Conservation (phyloP, 2,113 vertebrate species). For the Hiodon tergisus region DNA sequence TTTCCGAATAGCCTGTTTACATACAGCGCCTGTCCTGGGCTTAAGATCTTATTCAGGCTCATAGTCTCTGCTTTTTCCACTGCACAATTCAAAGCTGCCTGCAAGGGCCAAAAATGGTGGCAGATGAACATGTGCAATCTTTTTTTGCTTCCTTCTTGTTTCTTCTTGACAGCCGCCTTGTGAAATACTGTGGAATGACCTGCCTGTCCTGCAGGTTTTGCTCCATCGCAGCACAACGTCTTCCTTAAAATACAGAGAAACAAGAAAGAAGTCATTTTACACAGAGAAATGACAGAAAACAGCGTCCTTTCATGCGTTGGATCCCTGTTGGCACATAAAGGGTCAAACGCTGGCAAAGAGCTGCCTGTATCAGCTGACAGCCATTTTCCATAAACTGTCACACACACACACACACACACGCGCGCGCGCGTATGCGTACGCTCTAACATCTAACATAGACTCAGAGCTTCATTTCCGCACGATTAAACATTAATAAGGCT, state of each 20-base stretch:
- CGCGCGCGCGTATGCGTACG: background rate
- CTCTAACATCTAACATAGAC: background rate
- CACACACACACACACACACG: background rate
- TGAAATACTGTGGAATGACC: no score
- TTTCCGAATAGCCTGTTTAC: conserved; percentile 52
- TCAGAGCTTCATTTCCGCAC: background rate
- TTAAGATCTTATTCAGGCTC: conserved; percentile 32
- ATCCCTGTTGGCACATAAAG: background rate
- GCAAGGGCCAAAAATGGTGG: conserved; percentile 6
- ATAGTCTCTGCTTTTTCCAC: conserved; percentile 20
- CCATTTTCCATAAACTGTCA: background rate
- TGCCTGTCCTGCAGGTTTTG: no score
- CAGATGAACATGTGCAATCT: background rate
- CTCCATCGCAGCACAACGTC: no score
- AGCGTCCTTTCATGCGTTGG: background rate
- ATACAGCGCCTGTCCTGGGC: conserved; percentile 38
- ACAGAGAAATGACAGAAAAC: background rate
- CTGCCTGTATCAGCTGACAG: background rate
- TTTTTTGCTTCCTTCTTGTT: background rate
- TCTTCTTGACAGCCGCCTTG: background rate
- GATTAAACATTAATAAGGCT: conserved; percentile 14
- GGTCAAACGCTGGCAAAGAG: background rate
- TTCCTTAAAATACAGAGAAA: background rate
- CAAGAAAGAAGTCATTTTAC: background rate
- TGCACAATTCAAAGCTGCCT: background rate